phyloP scores from a whole-genome alignment of 2,888 invertebrate species.

The Hybos culiciformis region DNA sequence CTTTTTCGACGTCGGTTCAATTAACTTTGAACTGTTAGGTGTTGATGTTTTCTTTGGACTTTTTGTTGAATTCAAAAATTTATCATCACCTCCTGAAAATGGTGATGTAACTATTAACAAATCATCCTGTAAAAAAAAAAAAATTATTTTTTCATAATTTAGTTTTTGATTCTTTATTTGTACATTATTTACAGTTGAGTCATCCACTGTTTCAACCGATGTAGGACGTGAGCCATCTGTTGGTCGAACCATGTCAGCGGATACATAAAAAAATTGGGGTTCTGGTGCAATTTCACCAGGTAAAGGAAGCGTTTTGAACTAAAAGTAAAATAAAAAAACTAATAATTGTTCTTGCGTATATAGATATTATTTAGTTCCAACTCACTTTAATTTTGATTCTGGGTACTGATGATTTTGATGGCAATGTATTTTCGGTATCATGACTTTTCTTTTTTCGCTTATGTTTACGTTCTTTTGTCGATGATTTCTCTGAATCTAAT shows the following conservation, averaged over 20 bases:
- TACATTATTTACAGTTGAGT: slow-evolving; percentile 17
- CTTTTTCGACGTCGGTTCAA: slow-evolving; percentile 18
- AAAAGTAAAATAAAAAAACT: background rate
- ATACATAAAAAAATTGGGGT: slow-evolving; percentile 66
- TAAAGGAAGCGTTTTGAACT: slow-evolving; percentile 31
- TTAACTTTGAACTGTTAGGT: slow-evolving; percentile 24
- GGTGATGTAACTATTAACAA: background rate
- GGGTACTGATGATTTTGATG: slow-evolving; percentile 41
- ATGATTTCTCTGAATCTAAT: slow-evolving; percentile 42
- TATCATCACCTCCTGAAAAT: background rate
- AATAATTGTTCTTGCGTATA: background rate
- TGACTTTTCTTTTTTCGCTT: slow-evolving; percentile 69
- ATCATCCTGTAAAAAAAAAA: background rate
- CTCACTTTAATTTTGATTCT: slow-evolving; percentile 67
- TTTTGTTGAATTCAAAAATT: background rate
- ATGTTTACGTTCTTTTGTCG: slow-evolving; percentile 62
- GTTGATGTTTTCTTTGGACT: slow-evolving; percentile 14
- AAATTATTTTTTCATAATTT: background rate
- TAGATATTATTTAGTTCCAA: background rate
- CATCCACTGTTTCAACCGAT: slow-evolving; percentile 34
- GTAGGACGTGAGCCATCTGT: slow-evolving; percentile 32
- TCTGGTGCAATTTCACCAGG: slow-evolving; percentile 57
- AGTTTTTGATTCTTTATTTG: background rate
- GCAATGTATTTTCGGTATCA: slow-evolving; percentile 43
- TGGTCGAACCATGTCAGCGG: slow-evolving; percentile 41